Evolutionary conservation across 2,113 vertebrate species (phyloP), one percentile per base, ranked within the genome.

Genomic region (Ranitomeya imitator): DNA sequence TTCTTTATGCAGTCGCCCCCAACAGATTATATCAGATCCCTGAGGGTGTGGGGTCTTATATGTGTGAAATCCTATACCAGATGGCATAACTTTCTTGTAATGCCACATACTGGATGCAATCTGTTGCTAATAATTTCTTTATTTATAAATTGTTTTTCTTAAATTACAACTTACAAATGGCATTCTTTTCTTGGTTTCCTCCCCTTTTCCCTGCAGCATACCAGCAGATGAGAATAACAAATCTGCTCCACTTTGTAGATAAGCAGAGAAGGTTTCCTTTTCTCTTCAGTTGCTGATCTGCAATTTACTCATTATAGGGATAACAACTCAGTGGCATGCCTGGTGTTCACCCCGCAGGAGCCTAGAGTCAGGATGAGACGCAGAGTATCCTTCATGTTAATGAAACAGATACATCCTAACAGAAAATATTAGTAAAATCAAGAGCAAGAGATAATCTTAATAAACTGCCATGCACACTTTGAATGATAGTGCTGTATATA

Each of bases 301-400:
- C 52, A 71, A 85, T 73, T 73, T 71, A 57, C 65, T 73, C 52
- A 85, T 85, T 85, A 85, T 14, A 37, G 67, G 61, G 51, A 85
- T 85, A 85, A 71, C 67, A 73, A 37, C 67, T 85, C 83, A 59
- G 83, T 59, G 52, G 67, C 83, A 74, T 57, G 83, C 54, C 65
- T 73, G 52, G 52, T 71, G 23, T 85, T 73, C 54, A 74, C 83
- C 83, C 83, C 57, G 83, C 83, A 73, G 83, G 83, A 73, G 52
- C 18, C 54, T 73, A 57, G 18, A 57, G 63, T 85, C 69, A 57
- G 51, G 63, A 85, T 55, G 67, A 71, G 65, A n/a, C 59, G 11
- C 61, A 85, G 74, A 73, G 67, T 73, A 74, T 85, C 52, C 83
- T 73, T 23, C 73, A 73, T 73, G 52, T 7, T 85, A 85, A 85